Evolutionary conservation across 2,113 vertebrate species (phyloP).

Genomic region (Ammospiza nelsoni): DNA sequence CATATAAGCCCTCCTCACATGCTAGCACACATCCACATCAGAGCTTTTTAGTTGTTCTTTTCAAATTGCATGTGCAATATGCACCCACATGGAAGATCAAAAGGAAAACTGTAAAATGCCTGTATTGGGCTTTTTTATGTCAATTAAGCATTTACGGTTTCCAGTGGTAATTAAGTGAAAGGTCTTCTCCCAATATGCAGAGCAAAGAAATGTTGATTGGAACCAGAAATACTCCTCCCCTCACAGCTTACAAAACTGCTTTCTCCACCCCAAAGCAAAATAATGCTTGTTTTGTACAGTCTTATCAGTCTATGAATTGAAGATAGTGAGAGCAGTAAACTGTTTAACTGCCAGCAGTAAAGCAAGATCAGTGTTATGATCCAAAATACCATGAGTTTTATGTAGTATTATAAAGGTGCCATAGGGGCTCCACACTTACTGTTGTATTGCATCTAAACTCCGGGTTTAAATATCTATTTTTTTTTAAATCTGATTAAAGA

Average conservation of each 20-base stretch:
- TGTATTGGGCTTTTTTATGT: conserved; percentile 38
- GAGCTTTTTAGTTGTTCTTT: conserved; percentile 5
- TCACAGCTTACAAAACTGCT: neutral
- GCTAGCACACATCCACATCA: conserved; percentile 22
- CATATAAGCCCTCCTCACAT: conserved; percentile 24
- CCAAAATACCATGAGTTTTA: conserved; percentile 56
- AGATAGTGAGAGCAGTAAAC: neutral
- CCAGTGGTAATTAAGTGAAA: conserved; percentile 25
- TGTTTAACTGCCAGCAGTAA: neutral
- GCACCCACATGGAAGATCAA: conserved; percentile 55
- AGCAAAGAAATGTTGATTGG: neutral
- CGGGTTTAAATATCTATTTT: neutral
- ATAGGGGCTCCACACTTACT: neutral
- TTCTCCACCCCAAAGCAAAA: conserved; percentile 17
- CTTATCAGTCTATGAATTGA: neutral
- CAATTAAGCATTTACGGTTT: conserved; percentile 45
- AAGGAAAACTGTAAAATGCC: conserved; percentile 60
- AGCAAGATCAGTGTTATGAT: neutral
- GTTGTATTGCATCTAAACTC: neutral
- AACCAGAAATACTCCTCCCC: conserved; percentile 4
- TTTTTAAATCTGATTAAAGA: neutral
- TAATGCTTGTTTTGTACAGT: neutral
- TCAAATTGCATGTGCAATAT: conserved; percentile 36
- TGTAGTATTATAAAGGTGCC: neutral
- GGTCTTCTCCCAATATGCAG: conserved; percentile 12